Conservation (phyloP, 1,140 invertebrate species). For the Dendroctonus ponderosae region DNA sequence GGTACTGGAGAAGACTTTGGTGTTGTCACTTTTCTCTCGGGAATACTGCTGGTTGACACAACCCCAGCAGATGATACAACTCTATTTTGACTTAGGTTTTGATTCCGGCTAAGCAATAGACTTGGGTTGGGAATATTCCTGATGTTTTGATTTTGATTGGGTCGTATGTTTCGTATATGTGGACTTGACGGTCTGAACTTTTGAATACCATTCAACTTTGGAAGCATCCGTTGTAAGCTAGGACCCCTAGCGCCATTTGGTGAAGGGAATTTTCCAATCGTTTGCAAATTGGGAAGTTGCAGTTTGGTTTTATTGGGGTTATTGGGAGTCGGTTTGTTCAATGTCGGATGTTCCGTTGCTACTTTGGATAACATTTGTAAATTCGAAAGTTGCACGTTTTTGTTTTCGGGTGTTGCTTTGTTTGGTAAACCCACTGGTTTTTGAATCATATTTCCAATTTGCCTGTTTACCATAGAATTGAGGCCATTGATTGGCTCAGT, state of each 20-base stretch:
- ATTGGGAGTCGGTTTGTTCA: conserved; percentile 38
- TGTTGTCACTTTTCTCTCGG: conserved; percentile 24
- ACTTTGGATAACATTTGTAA: conserved; percentile 50
- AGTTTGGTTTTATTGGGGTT: conserved; percentile 34
- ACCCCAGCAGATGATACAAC: conserved; percentile 30
- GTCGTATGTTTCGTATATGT: conserved; percentile 43
- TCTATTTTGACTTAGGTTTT: conserved; percentile 42
- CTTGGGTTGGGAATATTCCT: conserved; percentile 50
- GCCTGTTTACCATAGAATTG: conserved; percentile 26
- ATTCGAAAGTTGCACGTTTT: conserved; percentile 41
- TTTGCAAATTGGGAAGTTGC: conserved; percentile 44
- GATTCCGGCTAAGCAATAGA: conserved; percentile 41
- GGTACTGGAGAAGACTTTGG: conserved; percentile 16
- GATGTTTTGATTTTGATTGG: conserved; percentile 47
- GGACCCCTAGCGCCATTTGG: conserved; percentile 17
- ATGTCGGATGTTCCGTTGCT: conserved; percentile 41
- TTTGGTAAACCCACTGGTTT: conserved; percentile 18
- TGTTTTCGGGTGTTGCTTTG: conserved; percentile 28
- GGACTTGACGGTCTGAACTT: conserved; percentile 44
- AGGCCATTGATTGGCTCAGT: conserved; percentile 35
- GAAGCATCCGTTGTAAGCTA: conserved; percentile 42
- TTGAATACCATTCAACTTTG: conserved; percentile 47
- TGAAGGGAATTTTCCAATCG: conserved; percentile 34
- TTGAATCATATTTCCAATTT: conserved; percentile 26
- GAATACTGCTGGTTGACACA: neutral